Evolutionary conservation across 2,888 invertebrate genomes (phyloP), one percentile per base, ranked within the genome.

Genomic region (Drosophila nr. perissopoda): DNA sequence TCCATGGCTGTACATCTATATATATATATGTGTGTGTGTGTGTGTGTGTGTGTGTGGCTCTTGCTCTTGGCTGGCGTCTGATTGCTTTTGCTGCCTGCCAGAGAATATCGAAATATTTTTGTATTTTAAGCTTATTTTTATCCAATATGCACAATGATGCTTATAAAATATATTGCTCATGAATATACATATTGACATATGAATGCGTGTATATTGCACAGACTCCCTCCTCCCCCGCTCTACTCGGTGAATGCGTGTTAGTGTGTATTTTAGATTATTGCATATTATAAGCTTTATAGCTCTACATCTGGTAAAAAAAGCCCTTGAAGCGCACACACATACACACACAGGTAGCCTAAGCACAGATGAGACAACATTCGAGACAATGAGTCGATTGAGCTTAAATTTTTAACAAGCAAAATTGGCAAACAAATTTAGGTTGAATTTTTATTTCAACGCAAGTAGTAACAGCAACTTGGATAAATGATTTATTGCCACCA

Each of bases 61-160:
- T 49, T 45, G 62, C 52, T 64, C 74, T 75, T 59, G 58, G 74
- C 61, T 72, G 73, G 52, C 56, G 45, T 84, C 80, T 89, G 87
- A 89, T 85, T 86, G 85, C 85, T 87, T 85, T 85, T 77, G 63
- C 73, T 77, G 77, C 82, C 79, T 67, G 80, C 71, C 71, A 45
- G 52, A 48, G 62, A 73, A 76, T 76, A 71, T 80, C 73, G 82
- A 88, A 81, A 83, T 90, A 90, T 86, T 83, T 78, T 73, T 83
- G 81, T 79, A 87, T 81, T 86, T 83, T 70, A 76, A 88, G 87
- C 86, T 86, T 85, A 87, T 80, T 87, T 87, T 86, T 88, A 90
- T 90, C 83, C 90, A 90, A 87, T 90, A 87, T 87, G 79, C 90
- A 87, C 75, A 89, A 88, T 87, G 86, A 86, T 83, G 86, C 88